Evolutionary conservation across 2,888 invertebrate species (phyloP), one percentile per base, ranked within the genome.

Genomic region (Alloplasta piceator): DNA sequence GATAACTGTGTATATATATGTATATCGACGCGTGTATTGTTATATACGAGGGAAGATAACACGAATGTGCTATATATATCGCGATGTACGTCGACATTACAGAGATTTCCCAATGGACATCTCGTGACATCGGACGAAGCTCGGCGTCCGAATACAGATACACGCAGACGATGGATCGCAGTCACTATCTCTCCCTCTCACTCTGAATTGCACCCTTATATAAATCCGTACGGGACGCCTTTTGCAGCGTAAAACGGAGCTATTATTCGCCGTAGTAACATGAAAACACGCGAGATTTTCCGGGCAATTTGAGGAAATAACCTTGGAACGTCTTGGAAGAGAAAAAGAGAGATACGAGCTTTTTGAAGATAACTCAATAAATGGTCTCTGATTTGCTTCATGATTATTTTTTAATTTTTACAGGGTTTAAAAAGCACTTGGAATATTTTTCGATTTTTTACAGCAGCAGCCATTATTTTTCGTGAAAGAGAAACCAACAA

Each of bases 41-140:
- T 36, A 48, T 14, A 70, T 10, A 48, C 48, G n/a, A 75, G 48
- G 36, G 41, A 39, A 14, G 70, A 50, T 66, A 48, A 74, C 61
- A 60, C 39, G 9, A 7, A 14, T 58, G 36, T 58, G 55, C 12
- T 12, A 52, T 41, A 72, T 67, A 63, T 26, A 56, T 66, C 16
- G 60, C 60, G 71, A 74, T 74, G 55, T 46, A 64, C 46, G 16
- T 14, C 63, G 68, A 70, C 70, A 81, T 77, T 77, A 77, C 77
- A 52, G 80, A 77, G 80, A 81, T 81, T 81, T 81, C 80, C 80
- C 80, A 81, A 77, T 70, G 77, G 80, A 55, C 68, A 74, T 70
- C 77, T 64, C 80, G 66, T 60, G 68, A 70, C 39, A 58, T 52
- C 66, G 80, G 68, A 77, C 73, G 58, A 60, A 63, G 72, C 60